These are phyloP conservation scores for Garra rufa DNA, from an alignment of 2,113 vertebrate species.

Conservation along the genomic window DNA sequence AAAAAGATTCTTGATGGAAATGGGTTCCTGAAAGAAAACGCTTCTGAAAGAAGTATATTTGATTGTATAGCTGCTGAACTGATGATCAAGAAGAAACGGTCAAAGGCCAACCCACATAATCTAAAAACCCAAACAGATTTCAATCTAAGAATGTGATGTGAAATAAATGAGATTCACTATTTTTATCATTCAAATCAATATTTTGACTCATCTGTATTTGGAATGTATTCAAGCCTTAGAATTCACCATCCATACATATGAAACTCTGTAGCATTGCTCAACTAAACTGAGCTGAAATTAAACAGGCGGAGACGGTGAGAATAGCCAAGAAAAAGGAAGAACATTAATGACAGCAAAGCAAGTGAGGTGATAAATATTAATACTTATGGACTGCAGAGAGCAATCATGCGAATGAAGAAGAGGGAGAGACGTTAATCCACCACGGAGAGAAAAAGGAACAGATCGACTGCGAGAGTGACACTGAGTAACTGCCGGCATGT, in stretches of 20 bases:
- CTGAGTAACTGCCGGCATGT: constrained; percentile 41
- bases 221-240: background rate
- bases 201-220: background rate
- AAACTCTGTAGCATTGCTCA: background rate
- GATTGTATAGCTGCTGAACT: background rate
- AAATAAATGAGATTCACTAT: background rate
- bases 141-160: background rate
- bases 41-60: background rate
- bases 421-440: constrained; percentile 42
- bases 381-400: constrained; percentile 38
- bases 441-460: constrained; percentile 21
- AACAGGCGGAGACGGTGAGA: background rate
- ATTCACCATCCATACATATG: background rate
- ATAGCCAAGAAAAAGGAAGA: constrained; percentile 15
- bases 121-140: background rate
- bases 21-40: background rate
- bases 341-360: constrained; percentile 36
- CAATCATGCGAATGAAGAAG: constrained; percentile 14
- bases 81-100: background rate
- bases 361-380: constrained; percentile 56
- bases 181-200: background rate
- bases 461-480: constrained; percentile 35
- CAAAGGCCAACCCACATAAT: background rate
- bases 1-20: too few species aligned
- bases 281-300: constrained; percentile 21